Conservation (phyloP, 2,113 vertebrate species). For the Recurvirostra avosetta region DNA sequence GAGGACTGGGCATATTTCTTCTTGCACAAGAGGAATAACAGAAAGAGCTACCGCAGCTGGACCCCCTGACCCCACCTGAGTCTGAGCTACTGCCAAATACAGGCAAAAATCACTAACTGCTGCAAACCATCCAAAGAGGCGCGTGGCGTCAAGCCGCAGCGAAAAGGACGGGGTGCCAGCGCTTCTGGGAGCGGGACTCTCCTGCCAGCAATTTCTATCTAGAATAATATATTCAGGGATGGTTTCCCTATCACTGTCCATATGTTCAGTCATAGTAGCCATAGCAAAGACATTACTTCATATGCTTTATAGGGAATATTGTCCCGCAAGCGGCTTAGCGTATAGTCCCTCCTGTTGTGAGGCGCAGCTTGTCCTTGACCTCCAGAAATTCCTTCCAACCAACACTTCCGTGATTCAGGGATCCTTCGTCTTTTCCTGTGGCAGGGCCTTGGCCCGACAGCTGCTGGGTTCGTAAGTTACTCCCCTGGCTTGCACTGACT, state of each 20-base stretch:
- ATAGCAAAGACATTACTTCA: neutral
- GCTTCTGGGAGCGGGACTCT: neutral
- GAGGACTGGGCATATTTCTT: neutral
- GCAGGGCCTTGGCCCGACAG: neutral
- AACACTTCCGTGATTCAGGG: neutral
- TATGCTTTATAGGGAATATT: accelerated
- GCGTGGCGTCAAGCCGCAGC: neutral
- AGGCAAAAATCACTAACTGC: neutral
- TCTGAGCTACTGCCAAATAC: neutral
- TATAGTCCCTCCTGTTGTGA: neutral
- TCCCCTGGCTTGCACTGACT: neutral
- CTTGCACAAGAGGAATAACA: neutral
- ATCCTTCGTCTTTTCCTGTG: neutral
- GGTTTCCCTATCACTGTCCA: neutral
- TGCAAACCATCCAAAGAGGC: accelerated
- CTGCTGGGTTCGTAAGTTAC: constrained; percentile 2
- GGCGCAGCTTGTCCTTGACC: neutral
- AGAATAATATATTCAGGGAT: neutral
- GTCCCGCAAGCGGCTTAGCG: neutral
- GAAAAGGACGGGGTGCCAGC: neutral
- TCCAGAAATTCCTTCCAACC: constrained; percentile 39
- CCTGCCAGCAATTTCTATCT: neutral
- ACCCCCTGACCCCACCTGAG: too few species aligned
- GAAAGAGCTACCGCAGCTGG: neutral
- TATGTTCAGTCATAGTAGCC: neutral